phyloP scores from a whole-genome alignment of 2,888 invertebrate genomes.

The Neoitamus cyanurus region DNA sequence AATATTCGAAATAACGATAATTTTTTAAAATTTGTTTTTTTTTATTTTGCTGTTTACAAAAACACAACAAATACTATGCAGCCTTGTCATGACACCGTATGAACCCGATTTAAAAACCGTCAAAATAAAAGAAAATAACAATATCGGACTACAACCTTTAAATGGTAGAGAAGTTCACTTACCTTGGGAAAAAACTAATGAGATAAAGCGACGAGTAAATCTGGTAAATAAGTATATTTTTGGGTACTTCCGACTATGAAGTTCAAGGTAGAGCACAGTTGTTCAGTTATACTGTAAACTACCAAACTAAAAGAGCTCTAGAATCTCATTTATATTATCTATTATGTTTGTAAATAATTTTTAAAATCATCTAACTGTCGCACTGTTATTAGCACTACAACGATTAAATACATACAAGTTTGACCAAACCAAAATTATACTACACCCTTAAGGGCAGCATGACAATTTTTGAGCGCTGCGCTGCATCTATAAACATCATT shows the following conservation, averaged over 20 bases:
- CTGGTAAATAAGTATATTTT: neutral
- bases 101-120: neutral
- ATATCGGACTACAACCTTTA: neutral
- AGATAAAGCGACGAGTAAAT: neutral
- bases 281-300: neutral
- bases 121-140: neutral
- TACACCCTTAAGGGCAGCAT: no score
- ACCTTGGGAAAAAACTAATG: neutral
- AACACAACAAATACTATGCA: neutral
- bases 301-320: neutral
- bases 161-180: neutral
- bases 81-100: neutral
- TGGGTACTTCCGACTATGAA: neutral
- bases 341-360: no score
- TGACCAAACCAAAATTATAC: no score
- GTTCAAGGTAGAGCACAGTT: neutral
- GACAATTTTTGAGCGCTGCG: no score
- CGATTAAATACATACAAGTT: no score
- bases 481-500: no score
- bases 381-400: no score
- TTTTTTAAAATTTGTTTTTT: neutral
- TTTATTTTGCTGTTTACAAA: no score
- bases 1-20: neutral
- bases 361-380: no score
- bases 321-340: no score